Evolutionary conservation across 1,140 invertebrate genomes (phyloP), one percentile per base, ranked within the genome.

Genomic region (Onthophagus taurus): DNA sequence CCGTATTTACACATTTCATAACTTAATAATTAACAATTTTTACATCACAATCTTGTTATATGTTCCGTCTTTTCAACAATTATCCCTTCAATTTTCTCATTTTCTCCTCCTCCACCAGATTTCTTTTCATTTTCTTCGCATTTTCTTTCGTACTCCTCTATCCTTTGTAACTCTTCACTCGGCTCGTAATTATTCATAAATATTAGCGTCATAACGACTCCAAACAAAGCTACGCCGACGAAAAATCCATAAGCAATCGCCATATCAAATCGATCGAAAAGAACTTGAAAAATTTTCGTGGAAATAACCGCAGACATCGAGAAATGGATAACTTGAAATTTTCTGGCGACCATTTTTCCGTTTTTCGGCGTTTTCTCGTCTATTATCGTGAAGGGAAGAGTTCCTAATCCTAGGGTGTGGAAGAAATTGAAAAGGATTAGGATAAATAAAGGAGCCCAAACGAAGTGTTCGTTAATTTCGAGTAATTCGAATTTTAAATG

Each of bases 221-320:
- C 20, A 9, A 6, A 33, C 16, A 36, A 18, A 29, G 19, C 33
- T 2, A 45, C 33, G 14, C 7, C 5, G 3, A 18, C 23, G 11
- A 38, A 19, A 3, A 46, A 31, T n/a, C 12, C 30, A 24, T 39
- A 46, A 2, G 26, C 44, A 4, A 24, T 14, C 4, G 11, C 12
- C 41, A 52, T 47, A 9, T 47, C 38, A 16, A 37, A 46, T 4
- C n/a, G 9, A 2, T 17, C 30, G 23, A 42, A 52, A 6, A 52
- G 33, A 11, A 49, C 44, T 33, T 52, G 50, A 37, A 52, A 52
- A 12, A 49, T 49, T 30, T 52, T 52, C 6, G 44, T 49, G 4
- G 44, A 43, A 2, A 52, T 35, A 12, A 52, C 47, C 3, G 50
- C 50, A 2, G 47, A 49, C 38, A 49, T 33, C 9, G 50, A 52